These are phyloP conservation scores for Mesopsocus fuscifrons DNA, from an alignment of 2,888 invertebrate species.

Conservation along the genomic window DNA sequence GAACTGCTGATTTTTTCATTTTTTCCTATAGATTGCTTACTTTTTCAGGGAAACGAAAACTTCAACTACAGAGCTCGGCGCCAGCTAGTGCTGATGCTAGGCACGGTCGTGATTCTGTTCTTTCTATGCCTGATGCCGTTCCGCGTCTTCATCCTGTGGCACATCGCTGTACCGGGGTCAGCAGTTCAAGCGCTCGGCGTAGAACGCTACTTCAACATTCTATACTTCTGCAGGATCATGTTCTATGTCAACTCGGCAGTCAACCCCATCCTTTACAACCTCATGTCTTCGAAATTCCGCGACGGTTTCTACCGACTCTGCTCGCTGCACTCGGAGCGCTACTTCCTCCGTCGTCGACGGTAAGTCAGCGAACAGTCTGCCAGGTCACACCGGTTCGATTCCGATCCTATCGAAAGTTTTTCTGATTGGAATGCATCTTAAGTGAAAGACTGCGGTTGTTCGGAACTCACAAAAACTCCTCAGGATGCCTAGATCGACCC, in stretches of 20 bases:
- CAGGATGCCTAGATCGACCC: no score
- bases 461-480: no score
- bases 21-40: neutral
- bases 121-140: conserved; percentile 79
- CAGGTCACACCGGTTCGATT: no score
- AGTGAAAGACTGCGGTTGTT: no score
- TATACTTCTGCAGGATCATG: conserved; percentile 73
- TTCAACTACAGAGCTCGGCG: conserved; percentile 50
- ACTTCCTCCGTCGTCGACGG: conserved; percentile 11
- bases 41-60: conserved; percentile 27
- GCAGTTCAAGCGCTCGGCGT: conserved; percentile 43
- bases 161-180: conserved; percentile 55
- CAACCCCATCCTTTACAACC: conserved; percentile 80
- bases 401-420: no score
- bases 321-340: conserved; percentile 23
- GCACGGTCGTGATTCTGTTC: conserved; percentile 71
- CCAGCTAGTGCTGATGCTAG: conserved; percentile 73
- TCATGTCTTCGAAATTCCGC: conserved; percentile 82
- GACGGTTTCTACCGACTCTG: conserved; percentile 55
- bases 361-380: no score
- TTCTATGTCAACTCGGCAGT: conserved; percentile 76
- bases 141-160: conserved; percentile 63
- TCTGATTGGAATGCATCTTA: no score
- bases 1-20: no score
- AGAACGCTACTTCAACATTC: conserved; percentile 60